Evolutionary conservation across 1,140 invertebrate genomes (phyloP), one percentile per base, ranked within the genome.

Genomic region (Drosophila fuyamai): DNA sequence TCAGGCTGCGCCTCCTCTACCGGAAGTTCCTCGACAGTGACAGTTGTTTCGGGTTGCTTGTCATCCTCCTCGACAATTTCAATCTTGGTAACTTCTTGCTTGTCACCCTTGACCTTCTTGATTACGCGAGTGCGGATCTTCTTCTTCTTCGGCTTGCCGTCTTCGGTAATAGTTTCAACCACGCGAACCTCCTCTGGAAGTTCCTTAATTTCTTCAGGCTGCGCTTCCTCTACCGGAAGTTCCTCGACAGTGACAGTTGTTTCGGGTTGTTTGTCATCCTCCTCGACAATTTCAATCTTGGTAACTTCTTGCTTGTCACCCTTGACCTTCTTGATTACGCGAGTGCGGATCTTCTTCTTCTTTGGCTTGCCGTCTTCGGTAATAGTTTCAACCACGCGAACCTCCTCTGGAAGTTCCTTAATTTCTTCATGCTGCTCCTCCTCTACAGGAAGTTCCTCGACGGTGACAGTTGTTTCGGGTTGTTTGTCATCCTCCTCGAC

Each of bases 101-200:
- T 48, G 23, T 48, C 46, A 27, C 46, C 46, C 46, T 48, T 48
- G 46, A 48, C 12, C 46, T 48, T 48, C 46, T 48, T 48, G 12
- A 48, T 48, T 3, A 48, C 6, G 5, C 46, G 46, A 48, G 46
- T 48, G 1, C 46, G 46, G 23, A 48, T 48, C 46, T 48, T 48
- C 46, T 48, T 48, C 46, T 48, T 48, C 23, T 48, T 48, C 2
- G 46, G 46, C 13, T 48, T 48, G 5, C 46, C 46, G 13, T 48
- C 46, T 29, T 48, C 46, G 12, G 46, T 48, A 1, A 48, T 1
- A 0, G 46, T 48, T 48, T 48, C 46, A 8, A 48, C 13, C 0
- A 48, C 46, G 23, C 13, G 46, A 29, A 48, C 23, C 23, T 48
- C 46, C 46, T 48, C 46, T 6, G 46, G 46, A 48, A 48, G 46